Base-by-base conservation (phyloP, 2,888 invertebrate species). In the Chloroclystis v-ata region DNA sequence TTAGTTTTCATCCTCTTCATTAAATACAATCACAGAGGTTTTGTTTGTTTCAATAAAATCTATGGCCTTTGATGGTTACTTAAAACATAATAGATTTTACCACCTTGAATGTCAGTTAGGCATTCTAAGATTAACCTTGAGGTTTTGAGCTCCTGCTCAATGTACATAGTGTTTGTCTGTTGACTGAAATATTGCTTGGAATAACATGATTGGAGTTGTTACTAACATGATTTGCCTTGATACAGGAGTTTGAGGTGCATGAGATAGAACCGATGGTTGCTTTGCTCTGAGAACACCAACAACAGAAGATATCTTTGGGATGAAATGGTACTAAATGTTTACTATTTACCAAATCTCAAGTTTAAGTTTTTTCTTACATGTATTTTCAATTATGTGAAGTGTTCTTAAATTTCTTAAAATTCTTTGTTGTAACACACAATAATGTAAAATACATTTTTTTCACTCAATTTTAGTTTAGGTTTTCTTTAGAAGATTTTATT, bases 181-280 rank as follows among this genome's bases (percentile, higher is more conserved):
- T 59, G 40, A 61, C 54, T 63, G 61, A 57, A 61, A 43, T 57
- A 57, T 57, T 57, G 66, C 67, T 68, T 54, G 49, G 37, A 51
- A 29, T 50, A 49, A 49, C 44, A 42, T 43, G 26, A 28, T 42
- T 39, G 41, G 45, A 52, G 42, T 44, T 68, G 57, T 60, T 76
- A 84, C 84, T 86, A 86, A 86, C 83, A 65, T 59, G 58, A 72
- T 72, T 81, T 83, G 74, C 75, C 75, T 82, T 83, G 68, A 81
- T 80, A 59, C 86, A 87, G 86, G 86, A 77, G 70, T 67, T 66
- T 84, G 78, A 81, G 78, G 82, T 83, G 86, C 86, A 87, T 87
- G 86, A 77, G 74, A 75, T 73, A 53, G 30, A 45, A 51, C 49
- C 37, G 53, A 53, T 12, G 52, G 54, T 59, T 47, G 54, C 54